Evolutionary conservation across 2,797 vertebrate species (phyloP).

Genomic region (Poeciliopsis presidionis): DNA sequence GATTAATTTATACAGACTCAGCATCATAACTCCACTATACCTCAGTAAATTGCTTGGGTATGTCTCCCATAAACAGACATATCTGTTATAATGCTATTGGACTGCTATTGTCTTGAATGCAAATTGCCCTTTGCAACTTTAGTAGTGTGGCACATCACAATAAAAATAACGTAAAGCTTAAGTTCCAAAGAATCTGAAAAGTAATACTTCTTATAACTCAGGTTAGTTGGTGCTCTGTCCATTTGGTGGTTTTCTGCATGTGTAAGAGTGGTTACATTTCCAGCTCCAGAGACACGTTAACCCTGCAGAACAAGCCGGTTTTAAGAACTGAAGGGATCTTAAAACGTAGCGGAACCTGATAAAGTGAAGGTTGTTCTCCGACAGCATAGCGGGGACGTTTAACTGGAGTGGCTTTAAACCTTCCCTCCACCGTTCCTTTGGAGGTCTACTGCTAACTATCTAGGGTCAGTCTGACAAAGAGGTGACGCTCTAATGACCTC

Average conservation of each 20-base stretch:
- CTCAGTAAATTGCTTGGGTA: neutral
- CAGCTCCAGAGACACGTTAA: neutral
- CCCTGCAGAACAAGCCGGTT: neutral
- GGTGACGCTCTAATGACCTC: conserved; percentile 78
- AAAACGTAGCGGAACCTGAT: neutral
- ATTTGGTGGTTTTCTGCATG: neutral
- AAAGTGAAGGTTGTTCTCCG: conserved; percentile 6
- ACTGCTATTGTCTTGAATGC: neutral
- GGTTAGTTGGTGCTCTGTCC: neutral
- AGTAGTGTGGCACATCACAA: neutral
- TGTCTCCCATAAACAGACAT: neutral
- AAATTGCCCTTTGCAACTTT: neutral
- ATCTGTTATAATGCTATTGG: neutral
- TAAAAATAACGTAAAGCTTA: neutral
- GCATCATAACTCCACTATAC: neutral
- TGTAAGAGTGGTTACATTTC: neutral
- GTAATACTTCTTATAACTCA: neutral
- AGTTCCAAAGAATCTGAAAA: neutral
- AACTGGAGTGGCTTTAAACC: conserved; percentile 24
- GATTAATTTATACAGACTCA: neutral
- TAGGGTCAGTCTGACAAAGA: conserved; percentile 63
- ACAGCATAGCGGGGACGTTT: conserved; percentile 21
- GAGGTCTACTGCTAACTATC: conserved; percentile 68
- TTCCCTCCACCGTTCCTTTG: conserved; percentile 55
- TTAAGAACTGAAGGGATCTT: neutral